Conservation (phyloP, 2,888 invertebrate species). For the Stramonita haemastoma region DNA sequence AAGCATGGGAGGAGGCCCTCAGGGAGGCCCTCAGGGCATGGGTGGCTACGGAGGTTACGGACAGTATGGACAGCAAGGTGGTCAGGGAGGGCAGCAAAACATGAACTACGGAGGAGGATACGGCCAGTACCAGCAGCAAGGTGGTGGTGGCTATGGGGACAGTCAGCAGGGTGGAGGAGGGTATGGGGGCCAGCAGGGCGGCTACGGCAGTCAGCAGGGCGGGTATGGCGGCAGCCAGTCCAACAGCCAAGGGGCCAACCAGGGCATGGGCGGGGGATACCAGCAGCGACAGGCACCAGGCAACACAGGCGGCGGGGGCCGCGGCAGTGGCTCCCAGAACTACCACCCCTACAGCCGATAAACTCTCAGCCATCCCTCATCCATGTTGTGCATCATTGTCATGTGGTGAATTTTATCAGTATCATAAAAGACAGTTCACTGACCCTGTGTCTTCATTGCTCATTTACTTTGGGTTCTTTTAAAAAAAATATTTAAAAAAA, state of each 20-base stretch:
- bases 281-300: slow-evolving; percentile 42
- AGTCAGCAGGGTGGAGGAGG: slow-evolving; percentile 24
- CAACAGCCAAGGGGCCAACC: slow-evolving; percentile 15
- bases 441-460: slow-evolving; percentile 10
- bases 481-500: too few relatives aligned
- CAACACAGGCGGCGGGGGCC: slow-evolving; percentile 25
- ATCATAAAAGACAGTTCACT: neutral
- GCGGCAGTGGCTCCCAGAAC: slow-evolving; percentile 42
- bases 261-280: slow-evolving; percentile 31
- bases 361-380: neutral
- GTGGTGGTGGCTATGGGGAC: slow-evolving; percentile 34
- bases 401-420: neutral
- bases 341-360: slow-evolving; percentile 42
- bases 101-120: slow-evolving; percentile 38
- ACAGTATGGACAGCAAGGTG: slow-evolving; percentile 34
- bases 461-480: neutral
- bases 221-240: slow-evolving; percentile 40
- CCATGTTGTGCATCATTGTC: neutral
- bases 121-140: slow-evolving; percentile 32
- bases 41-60: slow-evolving; percentile 36
- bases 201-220: slow-evolving; percentile 42
- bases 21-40: slow-evolving; percentile 29
- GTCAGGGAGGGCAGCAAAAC: slow-evolving; percentile 31
- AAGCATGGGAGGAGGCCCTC: neutral
- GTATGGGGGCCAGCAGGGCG: slow-evolving; percentile 42